phyloP scores from a whole-genome alignment of 2,888 invertebrate genomes.

The Athalia rosae region DNA sequence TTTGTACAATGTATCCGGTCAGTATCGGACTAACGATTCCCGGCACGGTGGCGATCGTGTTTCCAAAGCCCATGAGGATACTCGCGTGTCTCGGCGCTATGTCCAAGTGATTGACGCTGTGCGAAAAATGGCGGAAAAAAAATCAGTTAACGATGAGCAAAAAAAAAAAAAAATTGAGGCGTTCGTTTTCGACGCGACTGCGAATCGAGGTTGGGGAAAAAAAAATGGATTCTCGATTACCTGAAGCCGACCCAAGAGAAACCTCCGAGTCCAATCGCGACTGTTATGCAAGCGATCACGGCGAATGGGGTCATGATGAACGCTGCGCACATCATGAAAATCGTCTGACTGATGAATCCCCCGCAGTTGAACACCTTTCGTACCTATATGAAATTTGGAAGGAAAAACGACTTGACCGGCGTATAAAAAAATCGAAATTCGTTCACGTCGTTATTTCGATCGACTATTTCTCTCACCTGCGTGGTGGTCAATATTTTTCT shows the following conservation, averaged over 20 bases:
- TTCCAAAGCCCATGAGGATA: conserved; percentile 93
- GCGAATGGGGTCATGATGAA: conserved; percentile 81
- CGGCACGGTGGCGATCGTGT: conserved; percentile 92
- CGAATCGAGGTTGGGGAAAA: no score
- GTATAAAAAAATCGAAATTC: not conserved
- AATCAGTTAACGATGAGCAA: not conserved
- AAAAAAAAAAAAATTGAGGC: not conserved
- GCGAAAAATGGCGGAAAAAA: not conserved
- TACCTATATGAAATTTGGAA: conserved; percentile 65
- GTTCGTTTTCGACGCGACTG: not conserved
- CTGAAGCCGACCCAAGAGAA: conserved; percentile 95
- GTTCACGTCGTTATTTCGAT: not conserved
- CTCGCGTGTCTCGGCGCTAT: conserved; percentile 94
- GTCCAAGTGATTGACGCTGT: conserved; percentile 90
- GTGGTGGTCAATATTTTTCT: conserved; percentile 82
- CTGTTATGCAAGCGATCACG: conserved; percentile 87
- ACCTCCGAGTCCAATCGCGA: conserved; percentile 93
- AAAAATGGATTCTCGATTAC: conserved; percentile 69
- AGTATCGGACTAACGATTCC: conserved; percentile 93
- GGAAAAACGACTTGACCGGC: not conserved
- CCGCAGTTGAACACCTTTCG: conserved; percentile 84
- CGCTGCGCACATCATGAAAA: conserved; percentile 90
- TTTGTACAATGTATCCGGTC: conserved; percentile 85
- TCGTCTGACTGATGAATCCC: conserved; percentile 86
- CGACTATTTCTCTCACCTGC: conserved; percentile 74